Evolutionary conservation across 2,888 invertebrate species (phyloP), one percentile per base, ranked within the genome.

Genomic region (Brachypalpus laphriformis): DNA sequence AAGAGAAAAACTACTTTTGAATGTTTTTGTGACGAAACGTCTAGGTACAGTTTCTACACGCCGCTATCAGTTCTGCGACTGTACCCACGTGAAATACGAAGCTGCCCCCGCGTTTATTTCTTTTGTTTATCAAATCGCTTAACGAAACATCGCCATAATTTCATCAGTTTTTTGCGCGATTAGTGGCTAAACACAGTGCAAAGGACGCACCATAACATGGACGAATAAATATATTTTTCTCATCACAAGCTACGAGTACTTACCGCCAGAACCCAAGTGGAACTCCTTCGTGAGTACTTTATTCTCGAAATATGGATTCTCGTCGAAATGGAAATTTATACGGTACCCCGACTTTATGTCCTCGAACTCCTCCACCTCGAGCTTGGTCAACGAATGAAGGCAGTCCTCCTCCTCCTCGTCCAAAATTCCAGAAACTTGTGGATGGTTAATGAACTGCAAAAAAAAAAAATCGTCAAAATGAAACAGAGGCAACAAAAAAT

Each of bases 321-420:
- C 94, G 88, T 95, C 95, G 89, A 97, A 97, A 88, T 94, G 93
- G 90, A 96, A 95, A 90, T 95, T 94, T 89, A 96, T 95, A 89
- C 94, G 94, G 92, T 96, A 97, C 3, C 97, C 97, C 22, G 96
- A 96, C 91, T 96, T 96, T 85, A 97, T 96, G 90, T 97, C 97
- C 89, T 97, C 97, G 90, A 96, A 96, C 90, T 97, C 97, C 90
- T 97, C 96, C 11, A 97, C 96, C 92, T 97, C 96, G 82, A 96
- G 90, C 91, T 95, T 95, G 54, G 93, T 94, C 87, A 96, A 92
- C 88, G 94, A 94, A 89, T 95, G 94, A 61, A 96, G 92, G 87
- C 95, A 95, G 90, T 96, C 96, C 91, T 97, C 97, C 90, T 97
- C 97, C 85, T 96, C 95, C 89, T 97, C 97, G 89, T 95, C 95